Conservation (phyloP, 2,888 invertebrate genomes). For the Conistra vaccinii region DNA sequence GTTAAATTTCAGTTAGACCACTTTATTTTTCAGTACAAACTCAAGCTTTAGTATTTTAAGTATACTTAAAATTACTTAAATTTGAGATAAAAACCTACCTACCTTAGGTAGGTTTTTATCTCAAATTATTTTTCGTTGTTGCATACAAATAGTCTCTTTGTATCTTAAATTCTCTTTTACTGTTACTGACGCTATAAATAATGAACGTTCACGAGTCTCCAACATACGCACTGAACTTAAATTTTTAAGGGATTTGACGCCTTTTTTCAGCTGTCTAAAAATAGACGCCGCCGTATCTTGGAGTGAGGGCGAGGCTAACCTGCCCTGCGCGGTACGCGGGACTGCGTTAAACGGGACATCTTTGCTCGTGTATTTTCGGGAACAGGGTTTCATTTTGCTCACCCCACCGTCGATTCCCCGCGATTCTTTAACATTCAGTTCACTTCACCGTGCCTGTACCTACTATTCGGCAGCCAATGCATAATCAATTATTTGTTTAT, state of each 20-base stretch:
- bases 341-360: constrained; percentile 37
- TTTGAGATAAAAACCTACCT: no score
- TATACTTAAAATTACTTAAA: no score
- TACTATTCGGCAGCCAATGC: constrained; percentile 25
- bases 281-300: constrained; percentile 69
- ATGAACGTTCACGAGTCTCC: constrained; percentile 27
- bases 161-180: constrained; percentile 21
- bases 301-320: constrained; percentile 58
- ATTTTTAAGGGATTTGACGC: constrained; percentile 68
- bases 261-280: constrained; percentile 78
- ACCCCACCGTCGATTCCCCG: constrained; percentile 25
- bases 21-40: background rate
- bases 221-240: constrained; percentile 53
- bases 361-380: constrained; percentile 52
- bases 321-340: constrained; percentile 59
- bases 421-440: constrained; percentile 52
- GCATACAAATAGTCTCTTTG: constrained; percentile 10
- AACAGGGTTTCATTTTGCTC: constrained; percentile 53
- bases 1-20: background rate
- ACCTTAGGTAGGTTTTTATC: no score
- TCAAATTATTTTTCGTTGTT: background rate
- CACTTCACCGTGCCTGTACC: background rate
- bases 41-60: constrained; percentile 3
- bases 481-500: constrained; percentile 26
- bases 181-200: constrained; percentile 33